Percentiles rank a stretch among this genome's conserved stretches.
These are phyloP conservation scores for Psittacula cyanocephala DNA, from an alignment of 2,113 vertebrate genomes.

Conservation along the genomic window DNA sequence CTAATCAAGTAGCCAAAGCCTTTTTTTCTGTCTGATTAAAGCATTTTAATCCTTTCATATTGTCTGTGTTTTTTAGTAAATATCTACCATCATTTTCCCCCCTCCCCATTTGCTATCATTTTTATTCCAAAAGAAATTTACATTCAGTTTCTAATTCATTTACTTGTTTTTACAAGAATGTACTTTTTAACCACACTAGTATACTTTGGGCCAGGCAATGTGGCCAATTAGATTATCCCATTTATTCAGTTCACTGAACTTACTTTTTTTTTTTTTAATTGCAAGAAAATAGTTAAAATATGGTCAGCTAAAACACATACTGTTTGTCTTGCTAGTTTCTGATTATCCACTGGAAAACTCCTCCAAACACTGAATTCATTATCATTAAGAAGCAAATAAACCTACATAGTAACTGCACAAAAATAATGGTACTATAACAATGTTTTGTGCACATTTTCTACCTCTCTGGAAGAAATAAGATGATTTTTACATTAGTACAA, in stretches of 20 bases:
- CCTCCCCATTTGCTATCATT: slow-evolving; percentile 19
- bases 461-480: neutral
- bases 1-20: slow-evolving; percentile 89
- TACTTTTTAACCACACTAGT: slow-evolving; percentile 39
- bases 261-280: neutral
- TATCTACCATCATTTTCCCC: slow-evolving; percentile 71
- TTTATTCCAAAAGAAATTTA: slow-evolving; percentile 61
- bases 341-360: neutral
- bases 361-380: neutral
- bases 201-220: slow-evolving; percentile 33
- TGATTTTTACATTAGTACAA: slow-evolving; percentile 24
- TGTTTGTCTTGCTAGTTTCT: slow-evolving; percentile 40
- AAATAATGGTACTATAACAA: neutral
- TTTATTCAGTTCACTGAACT: slow-evolving; percentile 33
- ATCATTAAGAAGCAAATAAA: neutral
- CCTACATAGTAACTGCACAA: neutral
- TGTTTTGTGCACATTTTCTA: neutral
- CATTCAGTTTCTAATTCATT: slow-evolving; percentile 40
- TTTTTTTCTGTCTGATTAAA: slow-evolving; percentile 86
- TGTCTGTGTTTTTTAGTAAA: slow-evolving; percentile 80
- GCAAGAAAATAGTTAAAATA: slow-evolving; percentile 36
- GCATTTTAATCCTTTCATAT: slow-evolving; percentile 86
- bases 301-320: slow-evolving; percentile 29
- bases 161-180: neutral
- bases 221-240: slow-evolving; percentile 41